Evolutionary conservation across 2,113 vertebrate species (phyloP), one percentile per base, ranked within the genome.

Genomic region (Vulpes lagopus): DNA sequence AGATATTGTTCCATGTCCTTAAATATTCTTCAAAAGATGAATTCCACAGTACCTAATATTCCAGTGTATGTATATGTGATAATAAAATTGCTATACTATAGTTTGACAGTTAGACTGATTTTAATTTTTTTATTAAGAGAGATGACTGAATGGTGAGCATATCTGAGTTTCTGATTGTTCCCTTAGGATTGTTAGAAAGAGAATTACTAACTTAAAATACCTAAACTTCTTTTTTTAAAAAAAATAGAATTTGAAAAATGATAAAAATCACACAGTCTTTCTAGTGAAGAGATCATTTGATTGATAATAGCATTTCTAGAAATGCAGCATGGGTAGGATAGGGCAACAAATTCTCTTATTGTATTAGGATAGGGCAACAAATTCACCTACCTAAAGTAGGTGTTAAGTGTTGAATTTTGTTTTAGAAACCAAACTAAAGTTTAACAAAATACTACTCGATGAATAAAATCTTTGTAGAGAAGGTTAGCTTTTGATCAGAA

Each of bases 261-360:
- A 73, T 74, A 93, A 96, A 97, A 89, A 67, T 84, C n/a, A 60
- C 30, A 73, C 57, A 93, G 38, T 74, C 19, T 90, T 94, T 69
- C 2, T 35, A 7, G 12, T 81, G 65, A 65, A 96, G 92, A 91
- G 17, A 38, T 11, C 15, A 49, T 60, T 23, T 60, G 89, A 32
- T 43, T 60, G 53, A 8, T 69, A 95, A 65, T 0, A 0, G 67
- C 94, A 22, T 89, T 95, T 97, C n/a, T 69, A 65, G 30, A 96
- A 82, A 57, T 79, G n/a, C 1, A 87, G 5, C 22, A 53, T 19
- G 8, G 23, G 23, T 38, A 49, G 1, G 7, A 38, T 20, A 91
- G 49, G 25, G 4, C 10, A 95, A 27, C 49, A 84, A 71, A 57
- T 55, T 74, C 0, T 4, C 83, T 89, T 85, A 57, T 38, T n/a